A percentile compares a stretch with the other conserved stretches of the same genome.
Evolutionary conservation across 2,888 invertebrate species (phyloP).

Genomic region (Selenia dentaria): DNA sequence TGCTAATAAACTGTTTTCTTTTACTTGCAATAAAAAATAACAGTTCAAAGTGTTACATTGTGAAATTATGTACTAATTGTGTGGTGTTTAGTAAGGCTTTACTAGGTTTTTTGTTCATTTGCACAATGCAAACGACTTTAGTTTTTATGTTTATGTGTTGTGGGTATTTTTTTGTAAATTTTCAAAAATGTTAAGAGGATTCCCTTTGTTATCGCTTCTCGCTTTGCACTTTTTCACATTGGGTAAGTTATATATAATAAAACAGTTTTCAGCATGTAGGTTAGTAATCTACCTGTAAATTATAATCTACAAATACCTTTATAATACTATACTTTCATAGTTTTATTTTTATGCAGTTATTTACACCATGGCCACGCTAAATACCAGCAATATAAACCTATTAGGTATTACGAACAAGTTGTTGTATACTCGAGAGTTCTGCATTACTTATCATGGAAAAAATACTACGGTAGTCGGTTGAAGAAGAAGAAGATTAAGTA

Average conservation of each 20-base stretch:
- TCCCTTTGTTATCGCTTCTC: conserved; percentile 61
- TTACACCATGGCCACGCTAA: no score
- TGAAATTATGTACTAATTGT: conserved; percentile 43
- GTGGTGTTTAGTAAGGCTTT: conserved; percentile 51
- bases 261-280: no score
- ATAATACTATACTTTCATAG: no score
- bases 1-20: conserved; percentile 52
- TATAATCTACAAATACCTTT: no score
- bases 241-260: conserved; percentile 56
- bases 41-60: conserved; percentile 52
- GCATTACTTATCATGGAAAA: no score
- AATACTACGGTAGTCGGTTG: no score
- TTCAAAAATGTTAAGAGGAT: conserved; percentile 76
- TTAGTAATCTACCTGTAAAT: no score
- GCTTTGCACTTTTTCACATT: conserved; percentile 58
- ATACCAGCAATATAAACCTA: no score
- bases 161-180: conserved; percentile 60
- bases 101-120: conserved; percentile 45
- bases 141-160: conserved; percentile 59
- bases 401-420: no score
- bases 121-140: conserved; percentile 72
- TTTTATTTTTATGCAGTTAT: no score
- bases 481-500: no score
- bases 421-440: no score
- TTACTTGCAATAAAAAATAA: conserved; percentile 48